These are phyloP conservation scores for Apolygus lucorum DNA, from an alignment of 1,140 invertebrate genomes.

Conservation along the genomic window DNA sequence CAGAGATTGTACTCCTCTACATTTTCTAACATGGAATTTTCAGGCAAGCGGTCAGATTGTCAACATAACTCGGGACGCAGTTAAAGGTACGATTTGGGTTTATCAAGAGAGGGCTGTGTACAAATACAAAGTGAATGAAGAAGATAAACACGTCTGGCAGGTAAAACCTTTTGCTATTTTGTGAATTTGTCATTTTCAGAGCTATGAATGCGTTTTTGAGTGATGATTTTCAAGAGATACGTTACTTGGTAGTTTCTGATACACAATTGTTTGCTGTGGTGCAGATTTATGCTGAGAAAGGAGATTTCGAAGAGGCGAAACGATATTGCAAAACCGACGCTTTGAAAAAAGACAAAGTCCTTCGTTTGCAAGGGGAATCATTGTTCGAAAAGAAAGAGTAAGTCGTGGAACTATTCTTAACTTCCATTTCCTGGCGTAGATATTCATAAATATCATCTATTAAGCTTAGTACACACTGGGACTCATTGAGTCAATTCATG, in stretches of 20 bases:
- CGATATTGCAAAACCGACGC: conserved; percentile 68
- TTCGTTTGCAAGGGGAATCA: conserved; percentile 81
- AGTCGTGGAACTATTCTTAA: too few relatives aligned
- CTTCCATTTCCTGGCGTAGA: too few relatives aligned
- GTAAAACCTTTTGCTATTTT: conserved; percentile 38
- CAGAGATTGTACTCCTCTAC: neutral
- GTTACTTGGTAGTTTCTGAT: neutral
- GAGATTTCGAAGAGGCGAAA: conserved; percentile 80
- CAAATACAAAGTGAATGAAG: conserved; percentile 73
- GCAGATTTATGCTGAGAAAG: conserved; percentile 78
- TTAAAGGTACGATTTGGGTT: conserved; percentile 74
- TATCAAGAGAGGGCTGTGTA: conserved; percentile 76
- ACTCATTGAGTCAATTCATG: too few relatives aligned
- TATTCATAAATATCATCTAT: neutral
- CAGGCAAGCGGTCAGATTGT: conserved; percentile 72
- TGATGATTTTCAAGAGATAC: conserved; percentile 22
- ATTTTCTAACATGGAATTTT: conserved; percentile 32
- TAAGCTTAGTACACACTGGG: neutral
- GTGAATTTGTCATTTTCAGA: conserved; percentile 17
- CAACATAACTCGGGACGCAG: conserved; percentile 71
- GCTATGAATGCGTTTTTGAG: too few relatives aligned
- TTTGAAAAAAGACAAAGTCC: conserved; percentile 69
- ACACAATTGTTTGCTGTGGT: neutral
- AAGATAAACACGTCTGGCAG: conserved; percentile 81
- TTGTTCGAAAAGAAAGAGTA: conserved; percentile 70